phyloP scores from a whole-genome alignment of 2,113 vertebrate genomes.

The Cynopterus brachyotis region DNA sequence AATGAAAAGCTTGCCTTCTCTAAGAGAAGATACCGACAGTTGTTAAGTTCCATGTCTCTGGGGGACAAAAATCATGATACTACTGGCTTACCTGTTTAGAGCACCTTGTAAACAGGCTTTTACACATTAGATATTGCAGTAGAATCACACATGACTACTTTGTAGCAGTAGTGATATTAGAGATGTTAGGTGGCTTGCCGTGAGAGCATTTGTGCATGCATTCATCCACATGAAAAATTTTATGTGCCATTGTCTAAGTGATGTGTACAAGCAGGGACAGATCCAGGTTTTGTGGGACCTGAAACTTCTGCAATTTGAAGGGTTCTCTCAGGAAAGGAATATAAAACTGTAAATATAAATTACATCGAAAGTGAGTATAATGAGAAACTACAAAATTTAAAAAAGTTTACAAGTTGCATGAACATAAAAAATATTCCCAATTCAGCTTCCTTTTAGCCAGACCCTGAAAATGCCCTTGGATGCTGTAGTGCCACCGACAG shows the following conservation, averaged over 20 bases:
- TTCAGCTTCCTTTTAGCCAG: not conserved
- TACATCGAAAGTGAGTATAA: not conserved
- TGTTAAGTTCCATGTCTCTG: not conserved
- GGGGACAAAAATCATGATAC: too few species aligned
- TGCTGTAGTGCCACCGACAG: not conserved
- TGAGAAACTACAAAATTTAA: not conserved
- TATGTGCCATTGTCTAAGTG: not conserved
- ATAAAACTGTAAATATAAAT: not conserved
- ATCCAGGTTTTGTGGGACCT: not conserved
- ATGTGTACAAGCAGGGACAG: not conserved
- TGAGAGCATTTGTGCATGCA: too few species aligned
- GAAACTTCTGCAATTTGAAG: not conserved
- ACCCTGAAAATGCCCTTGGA: not conserved
- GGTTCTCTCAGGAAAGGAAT: not conserved
- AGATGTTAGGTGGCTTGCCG: not conserved
- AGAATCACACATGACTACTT: too few species aligned
- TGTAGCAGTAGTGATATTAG: not conserved
- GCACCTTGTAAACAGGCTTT: not conserved
- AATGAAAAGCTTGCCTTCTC: not conserved
- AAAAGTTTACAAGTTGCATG: not conserved
- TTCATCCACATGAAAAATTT: not conserved
- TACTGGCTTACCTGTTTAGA: not conserved
- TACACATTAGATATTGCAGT: not conserved
- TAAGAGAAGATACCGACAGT: not conserved
- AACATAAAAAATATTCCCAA: not conserved